Evolutionary conservation across 2,888 invertebrate genomes (phyloP), one percentile per base, ranked within the genome.

Genomic region (Dicycla oo): DNA sequence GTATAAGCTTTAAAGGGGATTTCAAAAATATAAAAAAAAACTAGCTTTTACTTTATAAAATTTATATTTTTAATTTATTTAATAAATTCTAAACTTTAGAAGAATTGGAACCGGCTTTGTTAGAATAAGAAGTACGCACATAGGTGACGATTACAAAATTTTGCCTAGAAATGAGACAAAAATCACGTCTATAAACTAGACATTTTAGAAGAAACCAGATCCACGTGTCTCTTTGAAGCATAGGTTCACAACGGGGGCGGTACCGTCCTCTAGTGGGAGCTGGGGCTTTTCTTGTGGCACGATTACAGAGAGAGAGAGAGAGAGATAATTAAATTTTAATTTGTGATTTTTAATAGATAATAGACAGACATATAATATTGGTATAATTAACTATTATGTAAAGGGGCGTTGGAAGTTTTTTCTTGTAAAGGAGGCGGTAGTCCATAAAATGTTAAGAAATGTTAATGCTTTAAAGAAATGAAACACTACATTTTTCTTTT

Each of bases 21-120:
- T 23, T 49, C 8, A 3, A 1, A 0, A 3, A 26, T 20, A 56
- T 8, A 71, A 71, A 68, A 71, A 71, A 68, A 53, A 30, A 8
- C 7, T 30, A 13, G 3, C 0, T 18, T 23, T 1, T 11, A 3
- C 11, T 43, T 43, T 23, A 7, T 20, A 26, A 20, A 10, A 23
- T 23, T 0, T 18, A 23, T 20, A 18, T 23, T 40, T 23, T 3
- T 61, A 2, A 18, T 18, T 23, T n/a, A 23, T 38, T 58, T 0
- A 10, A 20, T 23, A 3, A 23, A 43, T 26, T 43, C 18, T 26
- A 3, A 23, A 11, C 11, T 20, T 40, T 3, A 60, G 23, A 23
- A 40, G 13, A 20, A 3, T 60, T 7, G 1, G 3, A 66, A 20
- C 18, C 23, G 8, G 18, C 6, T 20, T 13, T 63, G 23, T 63